Base-by-base conservation (phyloP, 2,888 invertebrate genomes). In the Epistrophella euchroma region DNA sequence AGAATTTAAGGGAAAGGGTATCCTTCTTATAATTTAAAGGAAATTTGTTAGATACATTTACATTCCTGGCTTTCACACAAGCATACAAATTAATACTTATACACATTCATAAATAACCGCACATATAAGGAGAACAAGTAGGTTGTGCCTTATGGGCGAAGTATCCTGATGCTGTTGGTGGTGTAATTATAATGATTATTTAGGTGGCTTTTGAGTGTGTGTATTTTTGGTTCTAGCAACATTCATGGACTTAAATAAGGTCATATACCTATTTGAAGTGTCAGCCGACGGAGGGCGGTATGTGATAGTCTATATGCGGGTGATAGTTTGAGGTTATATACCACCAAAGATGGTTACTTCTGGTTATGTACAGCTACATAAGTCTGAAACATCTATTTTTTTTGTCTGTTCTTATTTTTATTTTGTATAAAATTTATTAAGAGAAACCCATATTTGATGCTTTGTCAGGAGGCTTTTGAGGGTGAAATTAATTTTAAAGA, bases 101-200 rank as follows among this genome's bases (percentile, higher is more conserved):
- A 87, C 56, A 75, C 62, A 78, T 64, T 64, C 35, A 68, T 68
- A 68, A 68, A 84, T 62, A 81, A 58, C 76, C 73, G 47, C 45
- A 87, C 68, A 77, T 73, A 68, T 68, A 52, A n/a, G 50, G 60
- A 56, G 52, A 78, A 71, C 74, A 86, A 86, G 82, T 82, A 86
- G 86, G 86, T 86, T 86, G 86, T 86, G 77, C 74, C 86, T 77
- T 86, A 78, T 74, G 78, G 86, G 50, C 71, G 64, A 82, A 73
- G 78, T 71, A 86, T 66, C 66, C 32, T 82, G 77, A n/a, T n/a
- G 77, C 50, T 86, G 71, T 79, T 87, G 78, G 81, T 87, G 83
- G 83, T 83, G 70, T 79, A 87, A 87, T 87, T 87, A 87, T 83
- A 83, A 83, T 87, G 83, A 87, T 83, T 87, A 87, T 83, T 83